Conservation (phyloP, 2,113 vertebrate species). For the Cepphus grylle region DNA sequence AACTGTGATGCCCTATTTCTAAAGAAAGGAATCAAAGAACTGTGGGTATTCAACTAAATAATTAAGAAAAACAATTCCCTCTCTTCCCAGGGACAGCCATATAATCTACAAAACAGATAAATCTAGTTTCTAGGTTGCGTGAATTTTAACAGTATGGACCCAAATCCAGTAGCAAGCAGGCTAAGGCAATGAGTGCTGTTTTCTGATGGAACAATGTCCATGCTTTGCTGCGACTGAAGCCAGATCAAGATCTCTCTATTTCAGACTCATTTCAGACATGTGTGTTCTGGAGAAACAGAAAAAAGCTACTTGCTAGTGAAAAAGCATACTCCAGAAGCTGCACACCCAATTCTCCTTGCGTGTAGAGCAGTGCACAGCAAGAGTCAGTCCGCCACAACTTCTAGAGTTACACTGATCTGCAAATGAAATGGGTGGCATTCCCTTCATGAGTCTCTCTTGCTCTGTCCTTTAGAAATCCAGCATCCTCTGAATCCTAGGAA, state of each 20-base stretch:
- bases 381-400: neutral
- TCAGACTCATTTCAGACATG: neutral
- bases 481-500: neutral
- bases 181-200: neutral
- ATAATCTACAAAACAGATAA: neutral
- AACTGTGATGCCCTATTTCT: neutral
- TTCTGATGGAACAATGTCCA: neutral
- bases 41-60: neutral
- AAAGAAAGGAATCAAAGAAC: neutral
- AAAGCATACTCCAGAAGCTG: neutral
- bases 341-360: neutral
- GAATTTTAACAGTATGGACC: neutral
- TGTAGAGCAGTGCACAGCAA: fast-evolving
- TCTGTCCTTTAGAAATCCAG: neutral
- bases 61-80: neutral
- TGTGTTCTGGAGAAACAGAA: neutral
- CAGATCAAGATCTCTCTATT: neutral
- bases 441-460: neutral
- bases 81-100: neutral
- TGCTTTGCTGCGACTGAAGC: neutral
- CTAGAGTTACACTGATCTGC: neutral
- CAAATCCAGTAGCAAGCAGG: neutral
- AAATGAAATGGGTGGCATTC: neutral
- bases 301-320: neutral
- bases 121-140: neutral